Evolutionary conservation across 2,113 vertebrate species (phyloP).

Genomic region (Sinocyclocheilus anophthalmus): DNA sequence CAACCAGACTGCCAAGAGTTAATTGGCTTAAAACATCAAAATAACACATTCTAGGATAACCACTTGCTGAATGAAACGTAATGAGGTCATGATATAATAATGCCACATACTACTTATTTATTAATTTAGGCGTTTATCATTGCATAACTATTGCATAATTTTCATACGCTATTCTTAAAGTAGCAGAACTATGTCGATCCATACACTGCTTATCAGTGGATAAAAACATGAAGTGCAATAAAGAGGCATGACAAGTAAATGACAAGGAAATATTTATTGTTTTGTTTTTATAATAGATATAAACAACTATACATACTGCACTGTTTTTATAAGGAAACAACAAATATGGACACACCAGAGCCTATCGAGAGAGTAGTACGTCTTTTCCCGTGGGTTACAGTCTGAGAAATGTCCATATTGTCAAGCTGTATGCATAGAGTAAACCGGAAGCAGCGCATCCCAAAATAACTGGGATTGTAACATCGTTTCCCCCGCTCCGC

Average conservation of each 20-base stretch:
- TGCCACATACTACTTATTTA: not conserved
- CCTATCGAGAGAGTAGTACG: not conserved
- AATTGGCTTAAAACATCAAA: not conserved
- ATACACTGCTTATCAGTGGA: not conserved
- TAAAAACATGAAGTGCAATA: not conserved
- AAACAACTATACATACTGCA: constrained; percentile 54
- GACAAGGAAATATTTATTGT: constrained; percentile 54
- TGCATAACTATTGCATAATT: not conserved
- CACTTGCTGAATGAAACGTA: not conserved
- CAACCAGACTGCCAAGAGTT: not conserved
- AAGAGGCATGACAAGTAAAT: not conserved
- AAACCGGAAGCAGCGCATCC: constrained; percentile 32
- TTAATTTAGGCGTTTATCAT: not conserved
- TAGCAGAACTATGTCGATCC: too few species aligned
- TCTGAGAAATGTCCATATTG: constrained; percentile 20
- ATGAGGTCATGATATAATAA: not conserved
- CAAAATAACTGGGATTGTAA: constrained; percentile 35
- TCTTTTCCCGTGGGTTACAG: constrained; percentile 6
- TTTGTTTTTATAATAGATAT: constrained; percentile 51
- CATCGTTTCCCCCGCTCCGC: not conserved
- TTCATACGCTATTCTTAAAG: not conserved
- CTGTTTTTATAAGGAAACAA: constrained; percentile 36
- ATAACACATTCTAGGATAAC: not conserved
- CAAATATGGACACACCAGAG: constrained; percentile 30
- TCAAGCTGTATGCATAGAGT: constrained; percentile 55